phyloP scores from a whole-genome alignment of 2,888 invertebrate genomes.

The Elmis aenea region DNA sequence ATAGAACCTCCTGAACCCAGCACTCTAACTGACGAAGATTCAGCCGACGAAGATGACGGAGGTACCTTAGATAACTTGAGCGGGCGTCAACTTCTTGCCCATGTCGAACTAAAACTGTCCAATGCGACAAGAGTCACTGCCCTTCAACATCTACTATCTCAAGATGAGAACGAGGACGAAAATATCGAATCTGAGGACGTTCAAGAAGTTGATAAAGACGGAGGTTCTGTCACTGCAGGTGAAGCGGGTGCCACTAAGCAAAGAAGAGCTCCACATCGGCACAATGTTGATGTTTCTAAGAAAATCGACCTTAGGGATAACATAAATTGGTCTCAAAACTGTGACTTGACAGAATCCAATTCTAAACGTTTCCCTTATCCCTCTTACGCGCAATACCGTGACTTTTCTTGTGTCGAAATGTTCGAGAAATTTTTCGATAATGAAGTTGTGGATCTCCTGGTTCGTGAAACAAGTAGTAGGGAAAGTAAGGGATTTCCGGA shows the following conservation, averaged over 20 bases:
- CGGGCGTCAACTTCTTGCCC: constrained; percentile 9
- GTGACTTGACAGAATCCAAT: background rate
- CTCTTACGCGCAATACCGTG: background rate
- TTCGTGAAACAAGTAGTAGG: constrained; percentile 1
- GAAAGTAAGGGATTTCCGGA: no score
- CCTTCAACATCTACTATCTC: no score
- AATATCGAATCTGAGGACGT: no score
- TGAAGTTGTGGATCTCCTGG: background rate
- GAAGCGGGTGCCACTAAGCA: no score
- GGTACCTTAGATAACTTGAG: constrained; percentile 14
- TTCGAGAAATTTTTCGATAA: background rate
- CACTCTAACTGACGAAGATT: constrained; percentile 16
- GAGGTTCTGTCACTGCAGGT: no score
- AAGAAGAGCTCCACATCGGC: no score
- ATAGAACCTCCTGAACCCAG: constrained; percentile 12
- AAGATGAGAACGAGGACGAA: no score
- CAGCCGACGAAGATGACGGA: constrained; percentile 18
- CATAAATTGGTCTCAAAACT: background rate
- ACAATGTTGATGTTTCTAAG: no score
- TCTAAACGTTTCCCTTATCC: background rate
- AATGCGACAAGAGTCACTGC: background rate
- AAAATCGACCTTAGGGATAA: constrained; percentile 1
- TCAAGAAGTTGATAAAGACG: no score
- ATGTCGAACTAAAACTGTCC: background rate
- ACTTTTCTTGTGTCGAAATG: background rate